Evolutionary conservation across 2,113 vertebrate species (phyloP), one percentile per base, ranked within the genome.

Genomic region (Delphinapterus leucas): DNA sequence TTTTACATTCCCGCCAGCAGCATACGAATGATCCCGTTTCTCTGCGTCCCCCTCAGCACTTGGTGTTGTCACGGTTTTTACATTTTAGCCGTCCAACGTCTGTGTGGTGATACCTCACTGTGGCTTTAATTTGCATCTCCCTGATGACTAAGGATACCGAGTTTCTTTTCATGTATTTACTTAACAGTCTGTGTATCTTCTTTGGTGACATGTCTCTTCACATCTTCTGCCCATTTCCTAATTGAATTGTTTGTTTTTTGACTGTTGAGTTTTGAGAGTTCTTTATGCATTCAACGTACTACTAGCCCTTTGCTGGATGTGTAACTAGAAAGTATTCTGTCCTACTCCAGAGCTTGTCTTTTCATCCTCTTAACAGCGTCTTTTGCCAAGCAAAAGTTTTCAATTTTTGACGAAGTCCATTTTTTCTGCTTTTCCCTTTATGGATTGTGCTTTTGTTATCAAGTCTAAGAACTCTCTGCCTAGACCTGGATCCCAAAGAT

Each of bases 21-120:
- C 12, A 1, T 4, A 15, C 6, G 21, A 25, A 5, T 0, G 11
- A 2, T 53, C 6, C 49, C 2, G 1, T 25, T 53, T 55, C 31
- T 8, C 21, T 1, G 33, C 20, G 5, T 25, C 33, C 33, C 12
- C 21, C 1, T 36, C 76, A 55, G 33, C 49, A 23, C 12, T 15
- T 8, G 49, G 33, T 5, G 20, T 4, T 8, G 33, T 55, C 1
- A 9, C 49, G 13, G 11, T 36, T 80, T 9, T 55, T 8, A 36
- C 21, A 0, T 25, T 23, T 53, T 18, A 53, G 53, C 15, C 17
- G 53, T 53, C 53, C 53, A 18, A 0, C 18, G 53, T 53, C 53
- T 53, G 76, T 5, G 11, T 21, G 13, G 31, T 61, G 25, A 26
- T 11, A 28, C 25, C 60, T 61, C 23, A 11, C 60, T 11, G 60